Evolutionary conservation across 2,888 invertebrate species (phyloP), one percentile per base, ranked within the genome.

Genomic region (Scaptodrosophila latifasciaeformis): DNA sequence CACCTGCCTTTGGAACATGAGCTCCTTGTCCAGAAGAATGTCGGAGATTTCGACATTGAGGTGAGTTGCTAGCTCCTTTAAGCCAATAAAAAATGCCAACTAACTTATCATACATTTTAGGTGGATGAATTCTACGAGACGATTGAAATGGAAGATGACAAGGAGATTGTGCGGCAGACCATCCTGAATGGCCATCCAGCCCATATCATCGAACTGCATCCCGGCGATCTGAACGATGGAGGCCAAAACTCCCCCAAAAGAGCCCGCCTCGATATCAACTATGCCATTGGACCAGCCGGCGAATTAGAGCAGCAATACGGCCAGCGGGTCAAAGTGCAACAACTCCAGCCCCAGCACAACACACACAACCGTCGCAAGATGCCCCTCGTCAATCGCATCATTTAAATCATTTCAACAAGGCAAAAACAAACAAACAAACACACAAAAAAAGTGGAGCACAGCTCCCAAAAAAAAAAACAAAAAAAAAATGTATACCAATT

Each of bases 41-140:
- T n/a, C n/a, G 83, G 87, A 17, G 90, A 90, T 62, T 89, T 88
- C 55, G 91, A 91, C 70, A 89, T 91, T 65, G 91, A 91, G 85
- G 91, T 87, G 57, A 71, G 77, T 63, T 59, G 0, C 1, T 18
- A 3, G 6, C 9, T 15, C 2, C 2, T 15, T 18, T 2, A 2
- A 6, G 13, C 24, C n/a, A n/a, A n/a, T 24, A 24, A 24, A 24
- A 7, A 24, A 24, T 24, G 4, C 44, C 54, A 29, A 27, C 18
- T 21, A 12, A 7, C 19, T 35, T 42, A 12, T 9, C 15, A 40
- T 39, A 18, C 6, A 1, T 10, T 24, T 21, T 77, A 92, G 92
- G 90, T 92, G 3, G 88, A 91, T 70, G 90, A 91, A 57, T 88
- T 92, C 1, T 94, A 92, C 82, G 93, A 93, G 82, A 91, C 92